phyloP scores from a whole-genome alignment of 2,888 invertebrate genomes.

The Phalera bucephala region DNA sequence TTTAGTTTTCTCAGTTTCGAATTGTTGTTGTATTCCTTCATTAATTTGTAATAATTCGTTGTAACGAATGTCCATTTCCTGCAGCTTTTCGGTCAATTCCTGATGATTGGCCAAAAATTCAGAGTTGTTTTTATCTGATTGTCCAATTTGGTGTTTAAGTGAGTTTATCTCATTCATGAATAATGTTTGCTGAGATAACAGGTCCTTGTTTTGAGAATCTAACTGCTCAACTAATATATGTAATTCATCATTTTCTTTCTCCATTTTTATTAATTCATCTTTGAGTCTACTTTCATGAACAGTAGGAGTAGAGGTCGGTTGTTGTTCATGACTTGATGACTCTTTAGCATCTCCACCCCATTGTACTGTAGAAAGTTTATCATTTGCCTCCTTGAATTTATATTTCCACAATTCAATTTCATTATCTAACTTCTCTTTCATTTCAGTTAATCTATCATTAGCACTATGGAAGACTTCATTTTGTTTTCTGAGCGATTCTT shows the following conservation, averaged over 20 bases:
- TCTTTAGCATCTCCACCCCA: constrained; percentile 57
- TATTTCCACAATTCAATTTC: constrained; percentile 89
- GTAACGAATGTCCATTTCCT: constrained; percentile 35
- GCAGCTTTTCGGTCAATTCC: constrained; percentile 33
- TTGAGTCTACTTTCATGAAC: constrained; percentile 32
- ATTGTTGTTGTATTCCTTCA: constrained; percentile 42
- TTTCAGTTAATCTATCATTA: constrained; percentile 90
- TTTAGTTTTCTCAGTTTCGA: constrained; percentile 32
- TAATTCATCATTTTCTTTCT: constrained; percentile 74
- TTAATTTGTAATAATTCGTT: constrained; percentile 38
- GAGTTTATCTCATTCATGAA: constrained; percentile 53
- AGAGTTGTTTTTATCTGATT: constrained; percentile 38
- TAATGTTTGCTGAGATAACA: constrained; percentile 41
- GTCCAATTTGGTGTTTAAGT: constrained; percentile 43
- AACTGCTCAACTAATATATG: constrained; percentile 60
- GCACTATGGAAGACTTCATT: constrained; percentile 89
- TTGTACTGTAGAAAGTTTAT: constrained; percentile 81
- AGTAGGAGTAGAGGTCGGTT: constrained; percentile 8
- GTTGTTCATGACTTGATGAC: constrained; percentile 33
- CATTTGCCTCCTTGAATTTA: constrained; percentile 86
- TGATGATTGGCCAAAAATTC: constrained; percentile 37
- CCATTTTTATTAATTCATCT: constrained; percentile 63
- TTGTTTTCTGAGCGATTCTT: constrained; percentile 86
- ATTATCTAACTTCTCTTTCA: constrained; percentile 91
- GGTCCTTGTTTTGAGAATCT: constrained; percentile 54